Evolutionary conservation across 2,888 invertebrate species (phyloP), one percentile per base, ranked within the genome.

Genomic region (Tupiocoris notatus): DNA sequence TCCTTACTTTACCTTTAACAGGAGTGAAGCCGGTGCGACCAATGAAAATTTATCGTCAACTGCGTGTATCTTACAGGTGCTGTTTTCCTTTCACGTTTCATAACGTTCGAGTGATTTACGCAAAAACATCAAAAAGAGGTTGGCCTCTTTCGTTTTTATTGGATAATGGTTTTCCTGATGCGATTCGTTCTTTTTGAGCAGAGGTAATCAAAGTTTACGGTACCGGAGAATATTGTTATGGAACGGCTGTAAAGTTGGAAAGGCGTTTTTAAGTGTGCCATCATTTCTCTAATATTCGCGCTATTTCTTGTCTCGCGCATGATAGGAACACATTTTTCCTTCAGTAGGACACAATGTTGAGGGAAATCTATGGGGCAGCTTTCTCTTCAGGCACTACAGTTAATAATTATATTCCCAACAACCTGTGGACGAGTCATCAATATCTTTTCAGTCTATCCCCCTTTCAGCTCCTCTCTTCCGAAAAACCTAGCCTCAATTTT

Each of bases 31-130:
- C 20, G 57, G 18, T 20, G 59, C 39, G 39, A 39, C 70, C 70
- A 59, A 73, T 62, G 63, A 73, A 62, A 62, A 73, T 73, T 73
- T 73, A 73, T 73, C 20, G 73, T 62, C 73, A 73, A 63, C 73
- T 18, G 62, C 39, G 73, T 62, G 39, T 23, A 25, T 39, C 73
- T 70, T 56, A 59, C 17, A 70, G 25, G 58, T n/a, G 24, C 17
- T 17, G 25, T 20, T 21, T 21, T 67, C 20, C 67, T 56, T 67
- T 56, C 62, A 61, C 23, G 63, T 39, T 62, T 62, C 58, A 63
- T 61, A 73, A 73, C 62, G 23, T 17, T 61, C n/a, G 18, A 23
- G 73, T 73, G 73, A 73, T 73, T 73, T 73, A 65, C 65, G 2
- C 25, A 7, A n/a, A 25, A 56, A 22, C 63, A 73, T 73, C 58